Conservation (phyloP, 2,797 vertebrate genomes). For the Silurus aristotelis region DNA sequence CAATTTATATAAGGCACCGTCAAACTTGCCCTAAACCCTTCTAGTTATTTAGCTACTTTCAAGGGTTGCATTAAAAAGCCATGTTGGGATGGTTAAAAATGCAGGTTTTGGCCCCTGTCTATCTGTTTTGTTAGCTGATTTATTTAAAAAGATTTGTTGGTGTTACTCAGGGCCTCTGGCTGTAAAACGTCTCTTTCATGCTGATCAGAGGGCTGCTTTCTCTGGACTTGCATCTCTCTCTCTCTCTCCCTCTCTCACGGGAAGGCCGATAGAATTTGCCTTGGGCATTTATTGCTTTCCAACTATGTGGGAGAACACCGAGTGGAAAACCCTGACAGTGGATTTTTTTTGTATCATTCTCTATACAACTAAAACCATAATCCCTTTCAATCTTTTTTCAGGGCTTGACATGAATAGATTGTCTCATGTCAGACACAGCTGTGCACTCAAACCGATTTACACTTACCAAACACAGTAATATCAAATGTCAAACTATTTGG, state of each 20-base stretch:
- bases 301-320: slow-evolving; percentile 38
- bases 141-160: slow-evolving; percentile 48
- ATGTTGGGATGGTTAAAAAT: slow-evolving; percentile 26
- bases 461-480: slow-evolving; percentile 3
- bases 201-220: slow-evolving; percentile 52
- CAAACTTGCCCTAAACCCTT: slow-evolving; percentile 5
- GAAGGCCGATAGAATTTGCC: slow-evolving; percentile 51
- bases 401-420: slow-evolving; percentile 32
- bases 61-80: slow-evolving; percentile 11
- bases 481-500: background rate
- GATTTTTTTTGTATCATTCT: slow-evolving; percentile 14
- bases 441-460: background rate
- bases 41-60: slow-evolving; percentile 4
- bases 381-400: slow-evolving; percentile 19
- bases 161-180: slow-evolving; percentile 45
- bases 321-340: slow-evolving; percentile 32
- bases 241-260: slow-evolving; percentile 32
- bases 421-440: slow-evolving; percentile 19
- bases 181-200: slow-evolving; percentile 47
- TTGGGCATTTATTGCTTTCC: slow-evolving; percentile 49
- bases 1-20: slow-evolving; percentile 25
- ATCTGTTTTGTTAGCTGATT: slow-evolving; percentile 44
- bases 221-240: slow-evolving; percentile 40
- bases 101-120: slow-evolving; percentile 28
- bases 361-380: slow-evolving; percentile 14